A percentile compares a stretch with the other conserved stretches of the same genome.
Conservation (phyloP, 2,888 invertebrate genomes). For the Drosophila kuntzei region DNA sequence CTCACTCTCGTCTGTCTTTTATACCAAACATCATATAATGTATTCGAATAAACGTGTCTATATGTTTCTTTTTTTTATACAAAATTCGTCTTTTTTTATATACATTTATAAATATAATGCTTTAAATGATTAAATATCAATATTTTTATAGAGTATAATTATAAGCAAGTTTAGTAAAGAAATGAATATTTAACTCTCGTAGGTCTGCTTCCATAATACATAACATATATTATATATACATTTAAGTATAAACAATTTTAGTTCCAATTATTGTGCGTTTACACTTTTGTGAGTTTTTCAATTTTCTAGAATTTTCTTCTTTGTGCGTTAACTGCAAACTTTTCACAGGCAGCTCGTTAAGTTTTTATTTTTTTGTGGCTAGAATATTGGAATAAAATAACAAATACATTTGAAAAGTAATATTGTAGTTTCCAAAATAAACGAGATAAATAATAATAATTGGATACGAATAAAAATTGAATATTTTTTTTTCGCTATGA, state of each 20-base stretch:
- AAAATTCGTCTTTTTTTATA: constrained; percentile 17
- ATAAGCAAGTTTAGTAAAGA: constrained; percentile 2
- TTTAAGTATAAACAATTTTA: background rate
- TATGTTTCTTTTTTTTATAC: constrained; percentile 60
- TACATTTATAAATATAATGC: background rate
- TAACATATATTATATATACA: background rate
- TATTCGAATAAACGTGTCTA: constrained; percentile 72
- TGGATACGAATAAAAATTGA: background rate
- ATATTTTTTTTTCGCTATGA: background rate
- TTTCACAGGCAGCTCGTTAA: background rate
- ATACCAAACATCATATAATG: constrained; percentile 61
- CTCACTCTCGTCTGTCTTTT: constrained; percentile 64
- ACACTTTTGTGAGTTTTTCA: background rate
- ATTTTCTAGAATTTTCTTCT: constrained; percentile 3
- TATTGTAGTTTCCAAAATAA: background rate
- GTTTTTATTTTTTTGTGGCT: background rate
- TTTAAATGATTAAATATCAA: constrained; percentile 7
- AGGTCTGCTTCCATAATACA: background rate
- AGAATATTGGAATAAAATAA: constrained; percentile 6
- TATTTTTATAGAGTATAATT: constrained; percentile 1
- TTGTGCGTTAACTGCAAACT: constrained; percentile 1
- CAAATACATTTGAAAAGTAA: background rate
- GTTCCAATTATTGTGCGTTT: constrained; percentile 6
- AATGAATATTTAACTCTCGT: constrained; percentile 9
- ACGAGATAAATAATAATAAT: background rate